Evolutionary conservation across 1,140 invertebrate species (phyloP), one percentile per base, ranked within the genome.

Genomic region (Caenorhabditis latens): DNA sequence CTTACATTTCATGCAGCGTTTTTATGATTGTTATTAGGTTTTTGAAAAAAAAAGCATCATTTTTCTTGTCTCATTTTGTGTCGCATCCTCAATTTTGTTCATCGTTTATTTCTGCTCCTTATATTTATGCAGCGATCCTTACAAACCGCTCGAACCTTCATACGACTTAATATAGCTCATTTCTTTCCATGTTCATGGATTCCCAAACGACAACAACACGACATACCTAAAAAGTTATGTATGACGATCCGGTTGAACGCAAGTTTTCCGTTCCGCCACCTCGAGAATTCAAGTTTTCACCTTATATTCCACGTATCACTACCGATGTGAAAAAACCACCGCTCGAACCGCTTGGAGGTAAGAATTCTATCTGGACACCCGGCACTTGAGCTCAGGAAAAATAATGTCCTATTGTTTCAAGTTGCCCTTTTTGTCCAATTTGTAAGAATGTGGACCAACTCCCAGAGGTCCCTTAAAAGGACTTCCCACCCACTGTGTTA

Each of bases 251-350:
- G 46, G 71, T 50, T 11, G 84, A 85, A 85, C 84, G 84, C 13
- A 85, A 85, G 84, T 85, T 85, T 53, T 85, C 84, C n/a, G 63
- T 71, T 48, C 84, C 84, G 24, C 84, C 84, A 67, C 84, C 84
- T 24, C 13, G 84, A 46, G 84, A 65, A 50, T 85, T 85, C 84
- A 85, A 85, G 24, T 85, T 85, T 67, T 79, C 71, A 48, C 71
- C 71, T 9, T 79, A 79, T 50, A 79, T 79, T 50, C 71, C 71
- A 48, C 71, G 71, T 13, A 79, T 79, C 6, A 42, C 13, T 13
- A 79, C 71, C 21, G 71, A 79, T 79, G 71, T 79, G n/a, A 79
- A 79, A 79, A 79, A 14, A 53, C 71, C 71, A 50, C 46, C 71
- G n/a, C 2, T 6, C 2, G 71, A 79, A n/a, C 71, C 71, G 42